Conservation (phyloP, 1,140 invertebrate genomes). For the Drosophila ercepeae region DNA sequence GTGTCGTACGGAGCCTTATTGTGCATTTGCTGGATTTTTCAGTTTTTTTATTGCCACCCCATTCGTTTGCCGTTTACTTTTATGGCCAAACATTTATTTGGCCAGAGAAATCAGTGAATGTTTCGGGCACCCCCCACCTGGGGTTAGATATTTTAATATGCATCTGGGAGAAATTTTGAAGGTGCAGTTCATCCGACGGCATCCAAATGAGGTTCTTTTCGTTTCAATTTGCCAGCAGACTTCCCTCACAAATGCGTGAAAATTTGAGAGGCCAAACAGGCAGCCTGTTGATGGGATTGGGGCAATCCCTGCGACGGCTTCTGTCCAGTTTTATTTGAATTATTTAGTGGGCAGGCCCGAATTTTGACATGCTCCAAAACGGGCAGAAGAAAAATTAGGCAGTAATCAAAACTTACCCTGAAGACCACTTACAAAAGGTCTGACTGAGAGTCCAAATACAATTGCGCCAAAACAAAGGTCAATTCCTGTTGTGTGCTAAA, state of each 20-base stretch:
- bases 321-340: conserved; percentile 44
- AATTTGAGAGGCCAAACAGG: conserved; percentile 44
- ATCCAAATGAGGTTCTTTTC: conserved; percentile 67
- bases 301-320: conserved; percentile 21
- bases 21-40: conserved; percentile 28
- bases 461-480: conserved; percentile 48
- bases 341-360: conserved; percentile 54
- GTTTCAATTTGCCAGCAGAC: conserved; percentile 65
- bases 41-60: conserved; percentile 65
- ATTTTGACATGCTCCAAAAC: conserved; percentile 57
- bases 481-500: conserved; percentile 40
- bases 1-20: conserved; percentile 55
- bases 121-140: conserved; percentile 18
- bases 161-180: conserved; percentile 77
- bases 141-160: conserved; percentile 75
- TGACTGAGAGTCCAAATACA: conserved; percentile 19
- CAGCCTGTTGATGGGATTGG: conserved; percentile 44
- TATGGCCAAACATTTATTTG: conserved; percentile 74
- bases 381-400: conserved; percentile 66
- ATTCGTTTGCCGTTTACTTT: conserved; percentile 81
- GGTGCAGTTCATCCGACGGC: background rate
- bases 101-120: conserved; percentile 58
- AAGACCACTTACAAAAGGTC: conserved; percentile 65
- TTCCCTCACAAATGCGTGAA: conserved; percentile 60
- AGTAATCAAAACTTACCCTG: conserved; percentile 75